Evolutionary conservation across 2,888 invertebrate species (phyloP).

Genomic region (Helleia helle): DNA sequence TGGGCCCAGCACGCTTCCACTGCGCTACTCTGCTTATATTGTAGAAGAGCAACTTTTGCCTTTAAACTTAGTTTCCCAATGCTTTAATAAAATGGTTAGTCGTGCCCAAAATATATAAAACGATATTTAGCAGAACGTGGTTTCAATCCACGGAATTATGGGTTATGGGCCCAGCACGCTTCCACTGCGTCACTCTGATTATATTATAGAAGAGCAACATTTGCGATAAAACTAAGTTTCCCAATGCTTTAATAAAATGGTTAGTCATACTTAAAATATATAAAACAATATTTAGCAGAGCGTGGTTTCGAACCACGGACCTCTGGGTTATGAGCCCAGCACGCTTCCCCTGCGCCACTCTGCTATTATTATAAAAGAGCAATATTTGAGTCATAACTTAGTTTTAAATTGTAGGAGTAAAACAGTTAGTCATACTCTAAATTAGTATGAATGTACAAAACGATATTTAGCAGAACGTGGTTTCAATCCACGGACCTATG

Average conservation of each 20-base stretch:
- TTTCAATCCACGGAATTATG: constrained; percentile 95
- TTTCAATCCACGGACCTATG: constrained; percentile 95
- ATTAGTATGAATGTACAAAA: no score
- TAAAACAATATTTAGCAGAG: no score
- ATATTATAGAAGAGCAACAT: no score
- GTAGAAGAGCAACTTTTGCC: no score
- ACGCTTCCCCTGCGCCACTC: constrained; percentile 89
- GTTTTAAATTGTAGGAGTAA: neutral
- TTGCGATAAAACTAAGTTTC: no score
- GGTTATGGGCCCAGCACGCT: constrained; percentile 90
- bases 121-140: constrained; percentile 81
- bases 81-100: no score
- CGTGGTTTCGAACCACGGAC: constrained; percentile 94
- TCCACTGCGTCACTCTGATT: constrained; percentile 88
- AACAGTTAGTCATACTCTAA: neutral
- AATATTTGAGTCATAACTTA: neutral
- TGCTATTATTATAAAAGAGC: constrained; percentile 33
- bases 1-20: constrained; percentile 89
- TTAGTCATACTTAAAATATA: no score
- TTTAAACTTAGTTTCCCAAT: no score
- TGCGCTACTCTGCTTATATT: constrained; percentile 82
- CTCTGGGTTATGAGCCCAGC: constrained; percentile 92
- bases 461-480: constrained; percentile 81
- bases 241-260: no score
- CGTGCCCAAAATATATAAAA: no score